Percentiles rank a stretch among this genome's conserved stretches.
Conservation (phyloP, 1,140 invertebrate species). For the Aradophagus sp. region DNA sequence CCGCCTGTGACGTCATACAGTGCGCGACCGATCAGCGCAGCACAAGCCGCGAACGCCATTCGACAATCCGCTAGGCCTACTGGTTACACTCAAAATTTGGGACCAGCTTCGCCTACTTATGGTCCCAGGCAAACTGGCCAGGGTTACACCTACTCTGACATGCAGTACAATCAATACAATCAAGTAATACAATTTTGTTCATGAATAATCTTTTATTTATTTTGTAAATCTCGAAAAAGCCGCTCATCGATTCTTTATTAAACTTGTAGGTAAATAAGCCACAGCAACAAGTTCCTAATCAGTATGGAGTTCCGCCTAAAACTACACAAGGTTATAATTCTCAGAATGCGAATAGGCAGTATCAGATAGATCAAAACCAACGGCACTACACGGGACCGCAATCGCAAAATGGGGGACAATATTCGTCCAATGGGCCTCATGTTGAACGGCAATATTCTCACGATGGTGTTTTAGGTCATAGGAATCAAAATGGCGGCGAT, state of each 20-base stretch:
- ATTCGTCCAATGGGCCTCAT: conserved; percentile 58
- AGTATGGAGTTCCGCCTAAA: conserved; percentile 59
- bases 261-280: conserved; percentile 47
- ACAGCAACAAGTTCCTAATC: conserved; percentile 56
- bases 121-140: conserved; percentile 53
- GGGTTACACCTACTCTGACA: conserved; percentile 64
- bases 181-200: conserved; percentile 25
- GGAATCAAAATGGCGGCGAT: conserved; percentile 60
- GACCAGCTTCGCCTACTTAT: conserved; percentile 63
- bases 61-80: conserved; percentile 59
- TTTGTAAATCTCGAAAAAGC: no score
- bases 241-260: not conserved
- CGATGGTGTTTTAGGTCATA: conserved; percentile 29
- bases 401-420: conserved; percentile 61
- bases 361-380: conserved; percentile 61
- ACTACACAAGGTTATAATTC: conserved; percentile 32
- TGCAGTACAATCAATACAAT: conserved; percentile 61
- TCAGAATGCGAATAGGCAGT: conserved; percentile 59
- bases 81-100: conserved; percentile 67
- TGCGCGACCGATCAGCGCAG: conserved; percentile 61
- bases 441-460: conserved; percentile 61
- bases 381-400: conserved; percentile 48
- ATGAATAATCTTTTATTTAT: no score
- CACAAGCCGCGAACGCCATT: conserved; percentile 63
- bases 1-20: conserved; percentile 64